These are phyloP conservation scores for Pristionchus maxplancki DNA, from an alignment of 2,888 invertebrate genomes.

Conservation along the genomic window DNA sequence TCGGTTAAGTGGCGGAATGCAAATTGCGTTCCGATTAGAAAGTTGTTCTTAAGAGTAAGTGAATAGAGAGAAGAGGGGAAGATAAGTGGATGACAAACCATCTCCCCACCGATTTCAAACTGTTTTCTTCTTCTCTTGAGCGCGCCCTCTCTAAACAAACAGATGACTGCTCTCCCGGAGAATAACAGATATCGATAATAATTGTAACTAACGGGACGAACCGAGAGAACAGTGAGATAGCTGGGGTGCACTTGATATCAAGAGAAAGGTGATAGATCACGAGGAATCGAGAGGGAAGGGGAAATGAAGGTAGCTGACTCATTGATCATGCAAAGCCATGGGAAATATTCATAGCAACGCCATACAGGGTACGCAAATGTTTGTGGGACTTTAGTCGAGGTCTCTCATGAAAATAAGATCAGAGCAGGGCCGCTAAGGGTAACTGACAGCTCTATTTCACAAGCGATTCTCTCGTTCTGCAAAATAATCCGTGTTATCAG, in stretches of 20 bases:
- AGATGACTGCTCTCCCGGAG: not conserved
- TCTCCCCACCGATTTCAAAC: not conserved
- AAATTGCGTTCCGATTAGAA: slow-evolving; percentile 41
- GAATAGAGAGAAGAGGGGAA: not conserved
- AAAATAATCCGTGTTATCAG: not conserved
- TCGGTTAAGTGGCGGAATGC: slow-evolving; percentile 28
- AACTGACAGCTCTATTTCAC: not conserved
- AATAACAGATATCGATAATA: slow-evolving; percentile 39
- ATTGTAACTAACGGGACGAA: slow-evolving; percentile 1
- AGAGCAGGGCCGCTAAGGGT: not conserved
- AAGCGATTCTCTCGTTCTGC: not conserved
- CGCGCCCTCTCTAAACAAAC: slow-evolving; percentile 17
- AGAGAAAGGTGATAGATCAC: not conserved
- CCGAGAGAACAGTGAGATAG: not conserved
- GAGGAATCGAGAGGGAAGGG: not conserved
- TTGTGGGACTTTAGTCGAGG: slow-evolving; percentile 12
- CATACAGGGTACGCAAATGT: slow-evolving; percentile 18
- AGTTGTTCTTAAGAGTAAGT: slow-evolving; percentile 34
- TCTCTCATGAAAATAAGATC: not conserved
- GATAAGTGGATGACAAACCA: slow-evolving; percentile 42
- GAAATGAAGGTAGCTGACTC: slow-evolving; percentile 1
- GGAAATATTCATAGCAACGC: not conserved
- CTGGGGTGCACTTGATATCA: slow-evolving; percentile 7
- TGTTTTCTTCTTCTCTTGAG: slow-evolving; percentile 5
- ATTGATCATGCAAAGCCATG: slow-evolving; percentile 36